Conservation (phyloP, 2,113 vertebrate species). For the Myanophis thanlyinensis region DNA sequence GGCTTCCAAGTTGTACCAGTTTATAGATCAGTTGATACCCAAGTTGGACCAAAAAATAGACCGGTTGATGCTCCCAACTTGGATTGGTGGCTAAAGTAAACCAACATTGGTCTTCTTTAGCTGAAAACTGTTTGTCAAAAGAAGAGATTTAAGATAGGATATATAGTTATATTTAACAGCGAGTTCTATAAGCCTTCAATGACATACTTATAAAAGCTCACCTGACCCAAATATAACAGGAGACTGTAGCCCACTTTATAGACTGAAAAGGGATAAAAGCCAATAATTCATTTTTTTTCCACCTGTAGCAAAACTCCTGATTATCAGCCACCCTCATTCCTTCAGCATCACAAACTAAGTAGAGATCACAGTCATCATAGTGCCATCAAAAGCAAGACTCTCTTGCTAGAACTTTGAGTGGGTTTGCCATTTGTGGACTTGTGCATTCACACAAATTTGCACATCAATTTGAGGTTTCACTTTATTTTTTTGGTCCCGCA, state of each 20-base stretch:
- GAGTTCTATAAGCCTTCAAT: not conserved
- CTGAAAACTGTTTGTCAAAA: not conserved
- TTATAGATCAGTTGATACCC: not conserved
- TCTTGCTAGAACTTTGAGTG: not conserved
- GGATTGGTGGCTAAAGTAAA: not conserved
- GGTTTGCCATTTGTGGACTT: not conserved
- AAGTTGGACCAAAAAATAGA: not conserved
- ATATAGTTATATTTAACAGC: not conserved
- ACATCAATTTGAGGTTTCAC: not conserved
- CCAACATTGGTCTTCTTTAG: not conserved
- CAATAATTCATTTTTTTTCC: not conserved
- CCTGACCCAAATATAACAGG: not conserved
- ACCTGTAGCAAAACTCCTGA: slow-evolving; percentile 28
- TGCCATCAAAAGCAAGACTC: not conserved
- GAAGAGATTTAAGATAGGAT: not conserved
- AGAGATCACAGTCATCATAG: slow-evolving; percentile 18
- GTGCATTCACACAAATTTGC: not conserved
- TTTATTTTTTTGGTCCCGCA: not conserved
- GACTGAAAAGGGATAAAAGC: slow-evolving; percentile 16
- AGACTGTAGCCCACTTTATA: not conserved
- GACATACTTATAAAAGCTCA: slow-evolving; percentile 5
- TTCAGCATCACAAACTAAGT: slow-evolving; percentile 20
- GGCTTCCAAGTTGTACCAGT: not conserved
- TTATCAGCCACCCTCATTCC: slow-evolving; percentile 31
- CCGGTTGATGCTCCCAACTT: not conserved